A percentile compares a stretch with the other conserved stretches of the same genome.
Conservation (phyloP, 2,888 invertebrate species). For the Perizoma flavofasciatum region DNA sequence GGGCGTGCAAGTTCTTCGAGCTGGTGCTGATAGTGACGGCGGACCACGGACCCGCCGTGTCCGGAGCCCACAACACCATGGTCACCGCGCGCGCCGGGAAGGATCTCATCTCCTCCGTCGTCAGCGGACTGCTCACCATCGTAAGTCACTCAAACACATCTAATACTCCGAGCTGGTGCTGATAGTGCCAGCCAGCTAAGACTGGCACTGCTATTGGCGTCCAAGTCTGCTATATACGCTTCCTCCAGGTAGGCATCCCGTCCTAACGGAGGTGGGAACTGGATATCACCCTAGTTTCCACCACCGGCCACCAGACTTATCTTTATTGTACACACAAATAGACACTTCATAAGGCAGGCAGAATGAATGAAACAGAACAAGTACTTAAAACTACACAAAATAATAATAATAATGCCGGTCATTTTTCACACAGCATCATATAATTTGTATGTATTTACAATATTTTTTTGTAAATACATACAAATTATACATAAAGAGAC, state of each 20-base stretch:
- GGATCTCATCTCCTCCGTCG: conserved; percentile 97
- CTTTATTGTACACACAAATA: too few relatives aligned
- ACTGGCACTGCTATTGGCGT: conserved; percentile 99
- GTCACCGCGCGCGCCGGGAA: conserved; percentile 99
- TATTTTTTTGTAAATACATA: not conserved
- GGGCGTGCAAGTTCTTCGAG: conserved; percentile 98
- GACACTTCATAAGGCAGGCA: too few relatives aligned
- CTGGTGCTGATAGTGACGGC: conserved; percentile 99
- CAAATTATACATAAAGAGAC: too few relatives aligned
- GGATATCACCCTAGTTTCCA: conserved; percentile 97
- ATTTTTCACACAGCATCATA: too few relatives aligned
- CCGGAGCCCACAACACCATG: conserved; percentile 99
- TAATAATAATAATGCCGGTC: not conserved
- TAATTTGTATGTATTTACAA: too few relatives aligned
- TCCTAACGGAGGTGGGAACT: conserved; percentile 99
- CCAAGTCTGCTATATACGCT: conserved; percentile 98
- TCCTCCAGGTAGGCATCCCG: conserved; percentile 98
- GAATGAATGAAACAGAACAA: too few relatives aligned
- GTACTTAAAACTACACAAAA: too few relatives aligned
- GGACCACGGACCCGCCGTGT: conserved; percentile 99
- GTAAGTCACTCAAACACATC: conserved; percentile 80
- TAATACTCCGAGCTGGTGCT: conserved; percentile 99
- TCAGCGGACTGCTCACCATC: conserved; percentile 98
- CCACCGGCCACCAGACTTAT: too few relatives aligned
- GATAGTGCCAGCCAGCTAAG: conserved; percentile 98